These are phyloP conservation scores for Mellivora capensis DNA, from an alignment of 2,113 vertebrate genomes.

Conservation along the genomic window DNA sequence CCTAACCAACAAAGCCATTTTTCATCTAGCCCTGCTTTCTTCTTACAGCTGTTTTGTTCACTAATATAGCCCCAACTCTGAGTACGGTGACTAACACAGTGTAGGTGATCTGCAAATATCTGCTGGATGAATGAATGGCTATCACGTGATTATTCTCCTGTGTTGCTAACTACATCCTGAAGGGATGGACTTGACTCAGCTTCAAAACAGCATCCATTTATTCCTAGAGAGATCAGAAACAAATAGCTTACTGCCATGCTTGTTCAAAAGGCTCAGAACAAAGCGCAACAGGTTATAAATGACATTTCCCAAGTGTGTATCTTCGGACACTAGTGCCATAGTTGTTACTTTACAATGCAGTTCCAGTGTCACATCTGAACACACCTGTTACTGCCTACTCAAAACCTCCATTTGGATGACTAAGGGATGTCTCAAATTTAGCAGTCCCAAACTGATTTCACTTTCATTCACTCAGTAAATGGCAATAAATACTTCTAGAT, in stretches of 20 bases:
- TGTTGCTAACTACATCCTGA: background rate
- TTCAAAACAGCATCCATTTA: slow-evolving; percentile 15
- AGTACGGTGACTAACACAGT: background rate
- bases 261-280: background rate
- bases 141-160: background rate
- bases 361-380: background rate
- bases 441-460: background rate
- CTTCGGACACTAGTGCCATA: background rate
- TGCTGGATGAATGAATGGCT: background rate
- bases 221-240: background rate
- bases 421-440: background rate
- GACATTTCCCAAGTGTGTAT: background rate
- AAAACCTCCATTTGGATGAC: background rate
- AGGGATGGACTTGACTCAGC: background rate
- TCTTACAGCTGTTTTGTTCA: background rate
- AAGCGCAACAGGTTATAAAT: background rate
- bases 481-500: background rate
- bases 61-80: background rate
- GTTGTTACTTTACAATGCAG: background rate
- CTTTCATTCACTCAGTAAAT: background rate
- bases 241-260: background rate
- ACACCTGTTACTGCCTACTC: background rate
- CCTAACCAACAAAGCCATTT: background rate
- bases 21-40: background rate
- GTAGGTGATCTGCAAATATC: background rate